A percentile compares a stretch with the other conserved stretches of the same genome.
phyloP scores from a whole-genome alignment of 2,888 invertebrate species.

The Mimas tiliae region DNA sequence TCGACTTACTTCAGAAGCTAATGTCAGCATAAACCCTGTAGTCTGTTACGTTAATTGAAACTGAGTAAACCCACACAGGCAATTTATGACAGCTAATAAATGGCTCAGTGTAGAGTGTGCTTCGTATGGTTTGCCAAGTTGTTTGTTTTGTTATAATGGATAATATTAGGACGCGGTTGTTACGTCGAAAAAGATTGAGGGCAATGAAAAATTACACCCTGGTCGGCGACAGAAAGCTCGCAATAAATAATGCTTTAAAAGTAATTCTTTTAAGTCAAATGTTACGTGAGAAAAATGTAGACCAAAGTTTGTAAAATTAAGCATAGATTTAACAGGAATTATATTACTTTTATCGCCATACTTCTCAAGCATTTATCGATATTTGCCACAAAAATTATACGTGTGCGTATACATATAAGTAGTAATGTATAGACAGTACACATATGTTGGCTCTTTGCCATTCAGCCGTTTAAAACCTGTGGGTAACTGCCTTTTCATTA shows the following conservation, averaged over 20 bases:
- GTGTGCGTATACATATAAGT: neutral
- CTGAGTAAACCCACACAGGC: conserved; percentile 62
- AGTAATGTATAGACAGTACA: conserved; percentile 38
- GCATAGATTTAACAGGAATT: neutral
- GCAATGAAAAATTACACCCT: conserved; percentile 26
- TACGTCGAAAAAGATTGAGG: conserved; percentile 25
- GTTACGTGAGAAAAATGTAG: neutral
- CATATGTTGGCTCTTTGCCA: conserved; percentile 71
- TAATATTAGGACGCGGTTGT: conserved; percentile 30
- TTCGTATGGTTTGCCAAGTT: conserved; percentile 51
- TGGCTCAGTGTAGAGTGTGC: conserved; percentile 43
- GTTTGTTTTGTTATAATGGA: conserved; percentile 54
- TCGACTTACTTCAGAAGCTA: conserved; percentile 41
- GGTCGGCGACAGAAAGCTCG: conserved; percentile 10
- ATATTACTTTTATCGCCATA: neutral
- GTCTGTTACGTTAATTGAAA: conserved; percentile 54
- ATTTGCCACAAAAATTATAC: neutral
- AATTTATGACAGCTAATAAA: conserved; percentile 67
- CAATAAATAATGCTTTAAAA: conserved; percentile 20
- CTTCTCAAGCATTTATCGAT: neutral
- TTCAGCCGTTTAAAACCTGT: conserved; percentile 71
- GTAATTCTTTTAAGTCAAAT: conserved; percentile 16
- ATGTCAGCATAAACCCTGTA: conserved; percentile 48
- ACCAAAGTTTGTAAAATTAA: neutral
- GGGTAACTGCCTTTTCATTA: conserved; percentile 74